Evolutionary conservation across 2,888 invertebrate genomes (phyloP), one percentile per base, ranked within the genome.

Genomic region (Leucoptera coffeella): DNA sequence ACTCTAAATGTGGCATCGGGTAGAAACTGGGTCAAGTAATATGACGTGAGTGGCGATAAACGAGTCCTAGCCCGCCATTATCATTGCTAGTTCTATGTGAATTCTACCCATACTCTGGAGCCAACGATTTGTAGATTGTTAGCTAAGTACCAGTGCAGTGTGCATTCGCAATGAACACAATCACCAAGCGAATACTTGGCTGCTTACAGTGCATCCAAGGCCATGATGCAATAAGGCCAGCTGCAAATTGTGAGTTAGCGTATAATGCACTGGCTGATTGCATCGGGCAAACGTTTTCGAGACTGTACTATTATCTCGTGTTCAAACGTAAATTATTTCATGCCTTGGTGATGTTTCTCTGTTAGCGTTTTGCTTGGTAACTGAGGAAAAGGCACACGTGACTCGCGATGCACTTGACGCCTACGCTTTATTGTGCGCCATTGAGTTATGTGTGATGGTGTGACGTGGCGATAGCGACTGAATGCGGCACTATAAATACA

Each of bases 41-140:
- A 57, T 61, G 64, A 65, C 65, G 65, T 50, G 13, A 24, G 25
- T 47, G 50, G 49, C 60, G 64, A 65, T 62, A 62, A 62, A 58
- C 47, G 50, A 47, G 53, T 55, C 54, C 55, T 58, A 39, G 42
- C 38, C 38, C n/a, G n/a, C n/a, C n/a, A n/a, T n/a, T n/a, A n/a
- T n/a, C n/a, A n/a, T n/a, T n/a, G n/a, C n/a, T n/a, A n/a, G n/a
- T n/a, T n/a, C n/a, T n/a, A n/a, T n/a, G n/a, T n/a, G n/a, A n/a
- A n/a, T n/a, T n/a, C n/a, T n/a, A n/a, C n/a, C n/a, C n/a, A n/a
- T n/a, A n/a, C n/a, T n/a, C n/a, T n/a, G n/a, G n/a, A n/a, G n/a
- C n/a, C n/a, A n/a, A n/a, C n/a, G n/a, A n/a, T n/a, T n/a, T n/a
- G n/a, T n/a, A n/a, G n/a, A n/a, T n/a, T n/a, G n/a, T n/a, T n/a